Evolutionary conservation across 2,888 invertebrate species (phyloP).

Genomic region (Octonoba sinensis): DNA sequence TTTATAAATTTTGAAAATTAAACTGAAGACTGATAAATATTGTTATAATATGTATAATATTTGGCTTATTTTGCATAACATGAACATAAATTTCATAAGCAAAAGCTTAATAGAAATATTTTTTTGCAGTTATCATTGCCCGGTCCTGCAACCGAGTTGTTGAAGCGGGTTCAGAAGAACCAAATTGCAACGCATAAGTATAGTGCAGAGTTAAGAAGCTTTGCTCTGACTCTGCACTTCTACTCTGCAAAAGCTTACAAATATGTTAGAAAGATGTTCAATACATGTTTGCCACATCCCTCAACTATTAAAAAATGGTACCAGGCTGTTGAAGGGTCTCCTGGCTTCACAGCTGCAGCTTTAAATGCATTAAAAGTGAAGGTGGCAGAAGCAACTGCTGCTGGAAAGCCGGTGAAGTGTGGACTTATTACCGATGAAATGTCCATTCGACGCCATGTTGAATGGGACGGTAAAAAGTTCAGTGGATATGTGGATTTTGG

Average conservation of each 20-base stretch:
- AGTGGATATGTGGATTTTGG: slow-evolving; percentile 33
- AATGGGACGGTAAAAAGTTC: slow-evolving; percentile 26
- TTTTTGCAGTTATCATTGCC: no score
- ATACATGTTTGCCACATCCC: background rate
- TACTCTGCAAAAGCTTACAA: background rate
- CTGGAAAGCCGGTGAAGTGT: background rate
- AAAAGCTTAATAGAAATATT: no score
- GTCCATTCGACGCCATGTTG: slow-evolving; percentile 17
- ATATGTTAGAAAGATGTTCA: background rate
- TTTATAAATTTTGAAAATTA: no score
- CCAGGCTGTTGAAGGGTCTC: background rate
- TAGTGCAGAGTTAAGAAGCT: background rate
- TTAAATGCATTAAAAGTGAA: slow-evolving; percentile 11
- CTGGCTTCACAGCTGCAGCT: slow-evolving; percentile 9
- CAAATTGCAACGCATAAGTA: no score
- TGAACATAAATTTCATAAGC: no score
- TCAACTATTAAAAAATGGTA: slow-evolving; percentile 2
- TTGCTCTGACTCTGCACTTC: slow-evolving; percentile 1
- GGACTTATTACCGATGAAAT: slow-evolving; percentile 37
- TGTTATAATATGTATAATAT: no score
- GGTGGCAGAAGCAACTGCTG: background rate
- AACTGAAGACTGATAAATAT: no score
- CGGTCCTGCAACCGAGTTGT: no score
- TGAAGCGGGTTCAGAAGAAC: no score
- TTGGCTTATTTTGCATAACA: no score